Conservation (phyloP, 1,140 invertebrate genomes). For the Tyrophagus putrescentiae region DNA sequence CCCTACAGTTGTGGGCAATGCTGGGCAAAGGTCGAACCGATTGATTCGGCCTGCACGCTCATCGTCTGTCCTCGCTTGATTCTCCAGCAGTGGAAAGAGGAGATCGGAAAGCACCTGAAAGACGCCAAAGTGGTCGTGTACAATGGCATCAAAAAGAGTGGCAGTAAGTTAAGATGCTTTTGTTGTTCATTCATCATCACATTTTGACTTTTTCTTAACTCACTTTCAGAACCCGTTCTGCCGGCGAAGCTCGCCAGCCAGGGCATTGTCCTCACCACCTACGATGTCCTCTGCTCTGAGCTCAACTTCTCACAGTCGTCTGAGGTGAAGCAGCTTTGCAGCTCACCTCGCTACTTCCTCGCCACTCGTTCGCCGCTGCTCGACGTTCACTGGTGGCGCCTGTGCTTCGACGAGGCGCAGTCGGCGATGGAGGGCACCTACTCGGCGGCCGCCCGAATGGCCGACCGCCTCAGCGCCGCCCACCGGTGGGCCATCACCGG, state of each 20-base stretch:
- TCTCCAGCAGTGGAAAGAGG: constrained; percentile 54
- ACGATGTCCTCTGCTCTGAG: constrained; percentile 46
- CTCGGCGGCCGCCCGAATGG: constrained; percentile 47
- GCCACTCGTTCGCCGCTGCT: constrained; percentile 45
- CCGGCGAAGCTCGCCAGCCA: constrained; percentile 46
- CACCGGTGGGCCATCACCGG: constrained; percentile 59
- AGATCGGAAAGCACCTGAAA: constrained; percentile 46
- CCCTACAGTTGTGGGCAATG: constrained; percentile 48
- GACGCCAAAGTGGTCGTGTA: constrained; percentile 44
- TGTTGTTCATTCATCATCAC: not conserved
- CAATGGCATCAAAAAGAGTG: constrained; percentile 28
- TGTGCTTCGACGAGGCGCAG: constrained; percentile 67
- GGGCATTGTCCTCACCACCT: constrained; percentile 59
- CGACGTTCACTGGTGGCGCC: constrained; percentile 55
- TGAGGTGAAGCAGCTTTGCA: constrained; percentile 40
- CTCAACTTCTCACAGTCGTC: constrained; percentile 43
- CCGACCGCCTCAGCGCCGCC: constrained; percentile 38
- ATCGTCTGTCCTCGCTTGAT: constrained; percentile 57
- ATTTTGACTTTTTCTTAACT: no score
- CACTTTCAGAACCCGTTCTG: constrained; percentile 46
- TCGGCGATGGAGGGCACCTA: constrained; percentile 54
- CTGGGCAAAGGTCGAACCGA: constrained; percentile 37
- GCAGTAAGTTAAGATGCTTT: no score
- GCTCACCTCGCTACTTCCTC: constrained; percentile 44
- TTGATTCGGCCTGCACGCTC: constrained; percentile 47